A percentile compares a stretch with the other conserved stretches of the same genome.
Conservation (phyloP, 2,888 invertebrate species). For the Andricus quercusramuli region DNA sequence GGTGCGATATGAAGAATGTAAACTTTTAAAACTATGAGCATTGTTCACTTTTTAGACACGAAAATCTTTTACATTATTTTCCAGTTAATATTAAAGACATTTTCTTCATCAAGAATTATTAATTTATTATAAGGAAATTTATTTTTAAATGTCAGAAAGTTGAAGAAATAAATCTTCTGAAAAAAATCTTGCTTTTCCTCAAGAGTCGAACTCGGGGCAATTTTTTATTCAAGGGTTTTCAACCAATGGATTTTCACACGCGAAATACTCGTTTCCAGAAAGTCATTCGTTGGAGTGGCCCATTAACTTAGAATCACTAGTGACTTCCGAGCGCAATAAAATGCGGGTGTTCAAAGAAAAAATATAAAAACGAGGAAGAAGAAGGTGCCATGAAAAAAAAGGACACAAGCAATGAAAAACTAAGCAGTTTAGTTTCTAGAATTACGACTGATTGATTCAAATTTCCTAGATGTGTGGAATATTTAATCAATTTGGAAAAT, state of each 20-base stretch:
- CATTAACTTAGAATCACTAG: conserved; percentile 36
- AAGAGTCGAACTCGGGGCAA: not conserved
- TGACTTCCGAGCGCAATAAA: conserved; percentile 35
- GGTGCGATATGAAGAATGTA: not conserved
- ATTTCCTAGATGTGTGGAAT: no score
- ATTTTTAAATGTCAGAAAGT: not conserved
- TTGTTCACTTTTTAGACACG: not conserved
- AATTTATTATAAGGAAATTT: not conserved
- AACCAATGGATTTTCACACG: conserved; percentile 35
- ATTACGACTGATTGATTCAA: not conserved
- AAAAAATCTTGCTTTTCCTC: conserved; percentile 2
- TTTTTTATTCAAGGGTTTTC: conserved; percentile 39
- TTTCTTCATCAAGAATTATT: not conserved
- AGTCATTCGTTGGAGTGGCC: conserved; percentile 29
- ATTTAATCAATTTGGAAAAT: no score
- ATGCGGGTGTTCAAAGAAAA: conserved; percentile 17
- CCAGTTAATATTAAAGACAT: not conserved
- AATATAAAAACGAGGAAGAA: conserved; percentile 21
- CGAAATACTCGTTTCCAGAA: conserved; percentile 40
- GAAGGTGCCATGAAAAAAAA: not conserved
- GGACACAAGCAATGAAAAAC: conserved; percentile 9
- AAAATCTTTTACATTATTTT: not conserved
- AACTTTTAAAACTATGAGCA: not conserved
- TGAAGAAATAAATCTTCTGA: conserved; percentile 10
- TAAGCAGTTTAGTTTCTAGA: conserved; percentile 10